phyloP scores from a whole-genome alignment of 2,888 invertebrate genomes.

The Ferrisia virgata region DNA sequence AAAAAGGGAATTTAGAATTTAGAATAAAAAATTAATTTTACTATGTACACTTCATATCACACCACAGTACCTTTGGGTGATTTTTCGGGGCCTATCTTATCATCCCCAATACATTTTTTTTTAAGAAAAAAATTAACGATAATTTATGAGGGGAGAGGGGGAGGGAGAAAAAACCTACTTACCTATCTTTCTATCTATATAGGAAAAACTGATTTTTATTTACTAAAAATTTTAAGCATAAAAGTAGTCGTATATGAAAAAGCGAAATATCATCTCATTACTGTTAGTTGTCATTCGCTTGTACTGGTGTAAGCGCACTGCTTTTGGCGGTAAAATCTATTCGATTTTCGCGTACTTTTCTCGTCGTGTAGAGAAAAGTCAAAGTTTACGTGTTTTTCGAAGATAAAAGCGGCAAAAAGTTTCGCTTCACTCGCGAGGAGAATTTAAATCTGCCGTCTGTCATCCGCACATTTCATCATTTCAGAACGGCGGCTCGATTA shows the following conservation, averaged over 20 bases:
- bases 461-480: background rate
- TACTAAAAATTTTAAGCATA: too few species aligned
- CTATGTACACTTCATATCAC: too few species aligned
- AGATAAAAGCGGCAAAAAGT: background rate
- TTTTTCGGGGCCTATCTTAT: too few species aligned
- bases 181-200: too few species aligned
- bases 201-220: too few species aligned
- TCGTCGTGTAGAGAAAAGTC: background rate
- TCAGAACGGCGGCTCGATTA: background rate
- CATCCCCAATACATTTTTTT: too few species aligned
- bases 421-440: background rate
- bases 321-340: background rate
- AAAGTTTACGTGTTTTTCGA: background rate
- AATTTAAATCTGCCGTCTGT: background rate
- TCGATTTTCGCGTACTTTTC: background rate
- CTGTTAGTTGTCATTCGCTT: background rate
- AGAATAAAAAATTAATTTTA: too few species aligned
- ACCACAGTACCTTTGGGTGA: too few species aligned
- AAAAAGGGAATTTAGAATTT: too few species aligned
- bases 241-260: background rate
- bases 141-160: too few species aligned
- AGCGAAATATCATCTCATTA: background rate
- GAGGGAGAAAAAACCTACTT: too few species aligned
- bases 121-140: too few species aligned
- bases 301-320: background rate